A percentile compares a stretch with the other conserved stretches of the same genome.
Conservation (phyloP, 2,888 invertebrate genomes). For the Thymelicus acteon region DNA sequence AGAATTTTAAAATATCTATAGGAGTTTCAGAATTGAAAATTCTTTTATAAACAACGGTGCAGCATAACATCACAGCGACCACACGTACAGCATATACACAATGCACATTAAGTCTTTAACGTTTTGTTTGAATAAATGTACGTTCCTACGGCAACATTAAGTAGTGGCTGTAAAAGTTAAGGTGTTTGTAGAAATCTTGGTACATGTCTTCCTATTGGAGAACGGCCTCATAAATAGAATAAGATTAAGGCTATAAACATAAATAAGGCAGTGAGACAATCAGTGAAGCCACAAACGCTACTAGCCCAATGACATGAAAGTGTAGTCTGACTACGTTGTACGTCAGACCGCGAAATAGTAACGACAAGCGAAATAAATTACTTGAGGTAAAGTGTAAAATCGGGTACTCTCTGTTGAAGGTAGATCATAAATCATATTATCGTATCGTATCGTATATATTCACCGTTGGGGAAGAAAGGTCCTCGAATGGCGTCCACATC, state of each 20-base stretch:
- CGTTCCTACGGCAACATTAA: neutral
- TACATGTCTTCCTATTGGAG: constrained; percentile 15
- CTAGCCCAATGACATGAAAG: constrained; percentile 40
- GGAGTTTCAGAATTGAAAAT: constrained; percentile 75
- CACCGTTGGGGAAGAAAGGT: no score
- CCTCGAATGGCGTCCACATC: no score
- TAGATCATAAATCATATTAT: neutral
- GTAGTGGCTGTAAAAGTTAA: constrained; percentile 21
- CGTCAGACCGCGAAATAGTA: constrained; percentile 1
- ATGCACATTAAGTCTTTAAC: neutral
- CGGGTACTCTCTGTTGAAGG: no score
- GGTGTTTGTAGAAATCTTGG: constrained; percentile 19
- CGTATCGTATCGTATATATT: no score
- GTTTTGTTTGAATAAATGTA: constrained; percentile 7
- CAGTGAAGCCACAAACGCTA: constrained; percentile 38
- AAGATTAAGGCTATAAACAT: constrained; percentile 37
- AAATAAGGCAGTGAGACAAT: constrained; percentile 40
- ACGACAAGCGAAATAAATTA: neutral
- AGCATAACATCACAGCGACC: constrained; percentile 45
- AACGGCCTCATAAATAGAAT: constrained; percentile 33
- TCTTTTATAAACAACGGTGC: constrained; percentile 67
- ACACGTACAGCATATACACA: neutral
- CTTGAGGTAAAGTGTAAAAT: no score
- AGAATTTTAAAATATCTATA: constrained; percentile 81
- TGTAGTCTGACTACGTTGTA: constrained; percentile 5